phyloP scores from a whole-genome alignment of 2,797 vertebrate genomes.

The Neostethus bicornis region DNA sequence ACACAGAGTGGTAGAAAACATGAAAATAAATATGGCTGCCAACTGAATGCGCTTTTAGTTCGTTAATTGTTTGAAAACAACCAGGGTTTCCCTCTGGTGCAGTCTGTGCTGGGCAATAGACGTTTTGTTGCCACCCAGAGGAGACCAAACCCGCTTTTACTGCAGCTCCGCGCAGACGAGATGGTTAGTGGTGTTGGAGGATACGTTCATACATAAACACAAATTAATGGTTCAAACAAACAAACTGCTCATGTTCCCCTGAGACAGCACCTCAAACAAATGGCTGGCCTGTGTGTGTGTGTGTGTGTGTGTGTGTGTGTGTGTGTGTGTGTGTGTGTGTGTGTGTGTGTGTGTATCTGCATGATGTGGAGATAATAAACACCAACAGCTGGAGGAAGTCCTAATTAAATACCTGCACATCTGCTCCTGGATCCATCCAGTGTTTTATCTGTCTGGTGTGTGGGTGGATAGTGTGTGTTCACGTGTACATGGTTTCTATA shows the following conservation, averaged over 20 bases:
- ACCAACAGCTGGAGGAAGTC: conserved; percentile 75
- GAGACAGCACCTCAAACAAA: conserved; percentile 60
- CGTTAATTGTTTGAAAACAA: conserved; percentile 53
- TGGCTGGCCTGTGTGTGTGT: conserved; percentile 38
- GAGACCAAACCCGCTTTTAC: conserved; percentile 29
- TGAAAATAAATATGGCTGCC: conserved; percentile 26
- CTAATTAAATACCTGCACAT: conserved; percentile 78
- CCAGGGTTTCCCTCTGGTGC: conserved; percentile 59
- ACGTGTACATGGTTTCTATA: conserved; percentile 1
- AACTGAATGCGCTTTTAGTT: conserved; percentile 48
- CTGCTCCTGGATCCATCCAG: conserved; percentile 58
- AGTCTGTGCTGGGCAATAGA: conserved; percentile 44
- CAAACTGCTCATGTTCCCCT: conserved; percentile 33
- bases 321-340: conserved; percentile 16
- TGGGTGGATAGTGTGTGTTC: conserved; percentile 16
- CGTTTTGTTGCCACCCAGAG: conserved; percentile 53
- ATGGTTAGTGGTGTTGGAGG: conserved; percentile 6
- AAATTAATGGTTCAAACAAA: conserved; percentile 29
- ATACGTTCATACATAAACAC: conserved; percentile 22
- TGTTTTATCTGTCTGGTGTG: conserved; percentile 35
- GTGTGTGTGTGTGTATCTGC: conserved; percentile 59
- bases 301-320: conserved; percentile 40
- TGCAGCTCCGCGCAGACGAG: conserved; percentile 19
- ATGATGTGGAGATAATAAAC: conserved; percentile 69
- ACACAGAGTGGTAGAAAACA: background rate